Evolutionary conservation across 2,797 vertebrate species (phyloP).

Genomic region (Falco novaeseelandiae): DNA sequence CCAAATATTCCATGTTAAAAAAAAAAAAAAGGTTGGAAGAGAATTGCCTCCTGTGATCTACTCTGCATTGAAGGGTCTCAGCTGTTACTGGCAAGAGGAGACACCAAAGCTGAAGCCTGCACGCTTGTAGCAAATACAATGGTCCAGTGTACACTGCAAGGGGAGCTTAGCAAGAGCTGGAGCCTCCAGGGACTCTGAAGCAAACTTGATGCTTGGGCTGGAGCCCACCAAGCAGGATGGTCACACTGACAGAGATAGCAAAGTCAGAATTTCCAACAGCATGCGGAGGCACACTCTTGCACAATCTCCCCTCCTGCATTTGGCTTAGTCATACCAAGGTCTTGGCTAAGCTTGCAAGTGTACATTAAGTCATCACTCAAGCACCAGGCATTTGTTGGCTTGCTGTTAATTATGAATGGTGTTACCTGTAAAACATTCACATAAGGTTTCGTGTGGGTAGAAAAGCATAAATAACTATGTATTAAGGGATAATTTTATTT

Average conservation of each 20-base stretch:
- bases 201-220: background rate
- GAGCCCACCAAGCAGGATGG: background rate
- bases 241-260: accelerated
- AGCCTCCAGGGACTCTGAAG: background rate
- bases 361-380: slow-evolving; percentile 5
- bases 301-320: background rate
- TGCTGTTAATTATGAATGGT: background rate
- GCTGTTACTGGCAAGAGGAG: background rate
- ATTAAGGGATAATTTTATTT: slow-evolving; percentile 4
- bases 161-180: background rate
- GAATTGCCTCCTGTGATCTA: background rate
- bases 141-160: background rate
- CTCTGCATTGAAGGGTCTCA: background rate
- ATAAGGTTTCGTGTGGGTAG: background rate
- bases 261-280: background rate
- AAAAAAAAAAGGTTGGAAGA: background rate
- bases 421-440: slow-evolving; percentile 34
- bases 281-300: background rate
- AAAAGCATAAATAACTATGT: background rate
- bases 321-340: background rate
- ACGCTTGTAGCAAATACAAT: background rate
- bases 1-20: background rate
- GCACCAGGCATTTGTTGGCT: background rate
- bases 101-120: background rate
- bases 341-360: background rate